These are phyloP conservation scores for Channallabes apus DNA, from an alignment of 2,797 vertebrate genomes.

Conservation along the genomic window DNA sequence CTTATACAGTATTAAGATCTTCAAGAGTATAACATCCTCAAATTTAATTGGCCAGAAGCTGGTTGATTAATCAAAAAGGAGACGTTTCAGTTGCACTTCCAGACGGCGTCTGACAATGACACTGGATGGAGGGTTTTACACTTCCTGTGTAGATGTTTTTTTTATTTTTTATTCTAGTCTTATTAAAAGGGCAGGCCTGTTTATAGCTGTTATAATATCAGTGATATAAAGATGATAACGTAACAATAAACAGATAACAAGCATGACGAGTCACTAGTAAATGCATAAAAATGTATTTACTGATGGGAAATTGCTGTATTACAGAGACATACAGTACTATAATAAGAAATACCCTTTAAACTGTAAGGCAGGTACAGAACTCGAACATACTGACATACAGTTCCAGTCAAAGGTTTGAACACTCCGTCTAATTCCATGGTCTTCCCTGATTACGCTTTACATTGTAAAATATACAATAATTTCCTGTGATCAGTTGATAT, in stretches of 20 bases:
- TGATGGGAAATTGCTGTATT: not conserved
- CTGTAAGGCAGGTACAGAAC: too few species aligned
- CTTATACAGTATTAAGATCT: not conserved
- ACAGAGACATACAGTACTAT: not conserved
- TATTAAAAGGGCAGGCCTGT: not conserved
- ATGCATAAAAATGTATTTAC: not conserved
- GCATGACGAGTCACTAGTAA: not conserved
- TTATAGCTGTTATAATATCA: not conserved
- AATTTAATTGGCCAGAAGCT: not conserved
- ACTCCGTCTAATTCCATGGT: too few species aligned
- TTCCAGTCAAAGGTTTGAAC: too few species aligned
- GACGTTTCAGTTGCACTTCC: not conserved
- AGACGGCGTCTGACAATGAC: not conserved
- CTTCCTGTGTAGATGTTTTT: not conserved
- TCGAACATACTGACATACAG: too few species aligned
- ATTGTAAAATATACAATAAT: too few species aligned
- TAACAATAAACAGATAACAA: not conserved
- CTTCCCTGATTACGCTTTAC: too few species aligned
- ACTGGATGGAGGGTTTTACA: not conserved
- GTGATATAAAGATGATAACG: not conserved
- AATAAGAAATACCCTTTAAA: not conserved
- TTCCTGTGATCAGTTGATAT: too few species aligned
- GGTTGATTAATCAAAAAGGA: not conserved
- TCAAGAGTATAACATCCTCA: not conserved
- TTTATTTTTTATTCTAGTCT: too few species aligned